Conservation (phyloP, 2,888 invertebrate genomes). For the Diplazon laetatorius region DNA sequence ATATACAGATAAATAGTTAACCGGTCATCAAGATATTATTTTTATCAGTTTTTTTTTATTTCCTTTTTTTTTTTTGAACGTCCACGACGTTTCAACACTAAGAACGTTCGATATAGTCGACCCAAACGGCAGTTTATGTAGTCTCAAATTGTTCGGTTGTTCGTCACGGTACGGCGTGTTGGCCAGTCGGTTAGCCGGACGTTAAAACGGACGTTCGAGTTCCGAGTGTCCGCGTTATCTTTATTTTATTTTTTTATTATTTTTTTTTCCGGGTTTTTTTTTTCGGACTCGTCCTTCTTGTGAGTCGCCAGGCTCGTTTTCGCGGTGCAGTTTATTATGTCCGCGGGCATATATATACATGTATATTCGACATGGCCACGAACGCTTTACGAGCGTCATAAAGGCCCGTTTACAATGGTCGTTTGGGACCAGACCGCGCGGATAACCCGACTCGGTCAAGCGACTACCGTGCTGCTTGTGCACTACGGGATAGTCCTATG, state of each 20-base stretch:
- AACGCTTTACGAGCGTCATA: slow-evolving; percentile 76
- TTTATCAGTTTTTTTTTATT: too few relatives aligned
- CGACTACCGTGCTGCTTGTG: slow-evolving; percentile 60
- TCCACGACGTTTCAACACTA: neutral
- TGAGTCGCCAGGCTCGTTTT: neutral
- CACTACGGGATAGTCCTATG: too few relatives aligned
- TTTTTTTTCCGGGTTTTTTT: neutral
- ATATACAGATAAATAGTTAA: too few relatives aligned
- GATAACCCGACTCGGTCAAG: slow-evolving; percentile 55
- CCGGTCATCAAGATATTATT: too few relatives aligned
- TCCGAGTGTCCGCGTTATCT: too few relatives aligned
- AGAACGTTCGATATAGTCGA: slow-evolving; percentile 4
- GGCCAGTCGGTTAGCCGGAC: slow-evolving; percentile 37
- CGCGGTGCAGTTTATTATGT: slow-evolving; percentile 36
- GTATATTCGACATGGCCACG: slow-evolving; percentile 59
- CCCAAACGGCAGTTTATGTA: slow-evolving; percentile 17
- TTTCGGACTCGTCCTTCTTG: too few relatives aligned
- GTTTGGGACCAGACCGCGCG: slow-evolving; percentile 72
- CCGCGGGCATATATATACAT: slow-evolving; percentile 57
- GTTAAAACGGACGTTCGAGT: slow-evolving; percentile 27
- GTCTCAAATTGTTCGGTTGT: slow-evolving; percentile 39
- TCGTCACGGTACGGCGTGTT: slow-evolving; percentile 30
- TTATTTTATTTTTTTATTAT: slow-evolving; percentile 15
- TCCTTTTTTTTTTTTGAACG: neutral
- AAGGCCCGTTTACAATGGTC: slow-evolving; percentile 76